Base-by-base conservation (phyloP, 2,113 vertebrate species). In the Bombycilla garrulus region DNA sequence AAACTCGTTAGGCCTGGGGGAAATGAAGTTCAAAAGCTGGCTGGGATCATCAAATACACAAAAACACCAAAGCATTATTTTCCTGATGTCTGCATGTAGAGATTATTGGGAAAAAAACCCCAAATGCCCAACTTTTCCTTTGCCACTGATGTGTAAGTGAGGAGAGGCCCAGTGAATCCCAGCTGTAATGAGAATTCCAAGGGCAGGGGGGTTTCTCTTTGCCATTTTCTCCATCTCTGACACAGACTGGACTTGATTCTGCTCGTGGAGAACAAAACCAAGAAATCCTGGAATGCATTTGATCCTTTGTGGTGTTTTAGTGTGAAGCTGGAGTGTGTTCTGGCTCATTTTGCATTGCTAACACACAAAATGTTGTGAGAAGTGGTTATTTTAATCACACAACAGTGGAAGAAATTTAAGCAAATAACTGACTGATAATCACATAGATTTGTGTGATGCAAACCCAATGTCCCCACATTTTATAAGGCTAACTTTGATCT, bases 231-330 rank as follows among this genome's bases (percentile, higher is more conserved):
- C n/a, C n/a, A 45, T 86, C 76, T 26, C 77, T 51, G 78, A 20
- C 92, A 79, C 0, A 62, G 78, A 10, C 45, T 85, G 61, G 48
- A 53, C 10, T 51, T 40, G 85, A 33, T 66, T 90, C 85, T 73
- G 74, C 74, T 90, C 19, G 80, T 58, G 71, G 64, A 61, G 54
- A 92, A 61, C 53, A 88, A 23, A 57, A 88, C 88, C 74, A 62
- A 96, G 85, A 86, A 92, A 92, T 82, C 92, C 88, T 65, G 93
- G 66, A 77, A 53, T 77, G 71, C 40, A 36, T 35, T 86, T 80
- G 40, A 66, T 92, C 64, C 80, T 93, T 76, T 56, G n/a, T 26
- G 84, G 87, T 4, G 51, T 58, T 33, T 95, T 4, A 80, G 85
- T 35, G 71, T 44, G 14, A 90, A 82, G 88, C 0, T 76, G 85